Percentiles rank a stretch among this genome's conserved stretches.
Conservation (phyloP, 1,140 invertebrate species). For the Ceratosolen solmsi region DNA sequence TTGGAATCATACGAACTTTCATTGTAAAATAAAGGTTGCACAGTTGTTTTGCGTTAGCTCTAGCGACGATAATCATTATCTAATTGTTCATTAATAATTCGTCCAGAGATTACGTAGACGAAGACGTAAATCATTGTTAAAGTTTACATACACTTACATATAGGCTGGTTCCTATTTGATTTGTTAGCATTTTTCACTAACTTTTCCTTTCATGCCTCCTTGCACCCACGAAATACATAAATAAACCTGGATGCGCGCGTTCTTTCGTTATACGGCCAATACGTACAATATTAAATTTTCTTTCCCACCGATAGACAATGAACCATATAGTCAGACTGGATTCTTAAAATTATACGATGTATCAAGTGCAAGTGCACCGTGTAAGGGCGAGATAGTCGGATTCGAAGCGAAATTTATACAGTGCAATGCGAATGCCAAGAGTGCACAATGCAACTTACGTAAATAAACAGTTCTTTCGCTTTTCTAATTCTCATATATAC, state of each 20-base stretch:
- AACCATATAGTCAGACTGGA: conserved; percentile 19
- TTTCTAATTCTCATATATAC: conserved; percentile 23
- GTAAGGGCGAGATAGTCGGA: conserved; percentile 26
- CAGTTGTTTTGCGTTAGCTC: conserved; percentile 25
- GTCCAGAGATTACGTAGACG: conserved; percentile 63
- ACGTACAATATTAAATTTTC: not conserved
- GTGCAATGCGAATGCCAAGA: not conserved
- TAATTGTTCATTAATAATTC: not conserved
- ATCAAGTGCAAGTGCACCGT: conserved; percentile 27
- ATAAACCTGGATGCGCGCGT: not conserved
- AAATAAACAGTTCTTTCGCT: conserved; percentile 5
- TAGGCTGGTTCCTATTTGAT: conserved; percentile 64
- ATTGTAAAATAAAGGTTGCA: conserved; percentile 14
- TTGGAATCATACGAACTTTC: not conserved
- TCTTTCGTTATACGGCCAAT: conserved; percentile 22
- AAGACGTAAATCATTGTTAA: conserved; percentile 14
- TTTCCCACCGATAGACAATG: not conserved
- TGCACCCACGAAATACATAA: not conserved
- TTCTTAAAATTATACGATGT: conserved; percentile 32
- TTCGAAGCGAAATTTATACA: conserved; percentile 17
- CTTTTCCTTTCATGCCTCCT: not conserved
- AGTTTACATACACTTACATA: conserved; percentile 58
- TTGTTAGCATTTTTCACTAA: conserved; percentile 50
- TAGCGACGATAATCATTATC: conserved; percentile 10
- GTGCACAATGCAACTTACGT: conserved; percentile 15